Conservation (phyloP, 2,888 invertebrate genomes). For the Lingula anatina region DNA sequence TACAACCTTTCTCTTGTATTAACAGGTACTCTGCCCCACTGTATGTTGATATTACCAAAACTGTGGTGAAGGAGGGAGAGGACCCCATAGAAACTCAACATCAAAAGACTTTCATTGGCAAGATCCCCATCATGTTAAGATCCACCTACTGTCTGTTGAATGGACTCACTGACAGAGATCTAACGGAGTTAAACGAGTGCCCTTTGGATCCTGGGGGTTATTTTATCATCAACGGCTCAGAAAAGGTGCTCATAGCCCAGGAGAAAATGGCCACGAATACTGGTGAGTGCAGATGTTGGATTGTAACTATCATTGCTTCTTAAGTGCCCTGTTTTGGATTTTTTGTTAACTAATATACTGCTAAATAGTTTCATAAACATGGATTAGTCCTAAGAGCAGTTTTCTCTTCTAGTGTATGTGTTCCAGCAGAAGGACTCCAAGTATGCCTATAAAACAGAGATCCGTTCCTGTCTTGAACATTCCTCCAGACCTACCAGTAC, state of each 20-base stretch:
- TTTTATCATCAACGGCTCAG: constrained; percentile 99
- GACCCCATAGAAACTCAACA: constrained; percentile 75
- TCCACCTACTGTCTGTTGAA: constrained; percentile 94
- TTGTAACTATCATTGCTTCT: too few species aligned
- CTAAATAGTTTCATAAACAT: too few species aligned
- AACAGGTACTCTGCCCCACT: constrained; percentile 87
- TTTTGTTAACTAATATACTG: too few species aligned
- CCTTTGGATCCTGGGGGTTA: constrained; percentile 99
- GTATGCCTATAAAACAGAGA: constrained; percentile 97
- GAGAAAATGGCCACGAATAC: constrained; percentile 99
- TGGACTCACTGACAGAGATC: constrained; percentile 95
- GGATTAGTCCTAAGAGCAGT: too few species aligned
- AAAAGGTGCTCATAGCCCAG: constrained; percentile 96
- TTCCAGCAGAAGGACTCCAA: constrained; percentile 99
- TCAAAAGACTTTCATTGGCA: constrained; percentile 70
- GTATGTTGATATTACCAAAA: constrained; percentile 98
- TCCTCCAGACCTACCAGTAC: constrained; percentile 92
- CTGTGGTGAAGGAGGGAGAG: constrained; percentile 78
- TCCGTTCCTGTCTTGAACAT: constrained; percentile 88
- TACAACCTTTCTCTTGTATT: constrained; percentile 3
- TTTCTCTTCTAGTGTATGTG: constrained; percentile 73
- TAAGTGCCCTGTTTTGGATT: too few species aligned
- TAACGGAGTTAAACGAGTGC: constrained; percentile 98
- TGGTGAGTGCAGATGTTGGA: too few species aligned
- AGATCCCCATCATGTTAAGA: constrained; percentile 98